Conservation (phyloP, 2,113 vertebrate species). For the Charina bottae region DNA sequence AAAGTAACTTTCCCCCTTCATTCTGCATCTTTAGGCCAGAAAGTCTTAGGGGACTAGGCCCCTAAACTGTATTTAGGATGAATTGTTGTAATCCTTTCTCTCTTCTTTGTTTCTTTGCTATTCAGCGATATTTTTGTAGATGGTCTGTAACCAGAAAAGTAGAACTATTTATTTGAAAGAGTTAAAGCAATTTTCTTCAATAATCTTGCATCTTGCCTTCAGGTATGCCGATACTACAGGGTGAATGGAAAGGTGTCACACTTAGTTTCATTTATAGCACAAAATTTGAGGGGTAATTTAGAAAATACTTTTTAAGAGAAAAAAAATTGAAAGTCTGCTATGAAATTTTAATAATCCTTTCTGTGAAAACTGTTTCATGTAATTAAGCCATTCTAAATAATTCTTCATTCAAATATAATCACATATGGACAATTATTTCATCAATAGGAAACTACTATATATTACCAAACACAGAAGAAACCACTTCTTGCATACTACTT, state of each 20-base stretch:
- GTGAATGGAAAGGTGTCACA: slow-evolving; percentile 17
- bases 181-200: slow-evolving; percentile 53
- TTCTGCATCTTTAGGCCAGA: slow-evolving; percentile 68
- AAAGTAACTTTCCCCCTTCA: slow-evolving; percentile 71
- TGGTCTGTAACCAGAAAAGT: slow-evolving; percentile 54
- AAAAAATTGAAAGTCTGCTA: neutral
- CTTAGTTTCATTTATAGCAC: neutral
- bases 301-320: neutral
- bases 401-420: neutral
- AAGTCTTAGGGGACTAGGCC: slow-evolving; percentile 71
- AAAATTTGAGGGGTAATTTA: neutral
- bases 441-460: slow-evolving; percentile 41
- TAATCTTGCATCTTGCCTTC: slow-evolving; percentile 58
- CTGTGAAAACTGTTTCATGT: slow-evolving; percentile 13
- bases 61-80: slow-evolving; percentile 67
- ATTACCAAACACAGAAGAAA: slow-evolving; percentile 60
- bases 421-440: slow-evolving; percentile 43
- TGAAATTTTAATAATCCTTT: neutral
- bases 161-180: slow-evolving; percentile 54
- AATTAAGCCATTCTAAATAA: neutral
- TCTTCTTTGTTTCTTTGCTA: slow-evolving; percentile 64
- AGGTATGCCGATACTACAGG: slow-evolving; percentile 11
- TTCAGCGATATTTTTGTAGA: slow-evolving; percentile 61
- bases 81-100: slow-evolving; percentile 56
- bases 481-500: neutral